phyloP scores from a whole-genome alignment of 35 echinoderm and acorn worm genomes.

The Apostichopus parvimensis region DNA sequence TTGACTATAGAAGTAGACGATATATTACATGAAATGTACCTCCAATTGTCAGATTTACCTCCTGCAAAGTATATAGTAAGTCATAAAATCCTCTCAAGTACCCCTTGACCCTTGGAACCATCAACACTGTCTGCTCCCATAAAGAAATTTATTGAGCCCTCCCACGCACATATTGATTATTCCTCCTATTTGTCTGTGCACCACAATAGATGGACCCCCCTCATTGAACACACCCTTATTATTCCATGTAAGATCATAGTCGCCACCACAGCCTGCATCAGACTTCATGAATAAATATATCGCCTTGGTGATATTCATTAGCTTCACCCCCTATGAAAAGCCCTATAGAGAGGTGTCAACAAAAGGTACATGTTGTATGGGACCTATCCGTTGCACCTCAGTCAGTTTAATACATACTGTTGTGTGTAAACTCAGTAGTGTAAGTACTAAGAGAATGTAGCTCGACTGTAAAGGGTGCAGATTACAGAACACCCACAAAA shows the following conservation, averaged over 20 bases:
- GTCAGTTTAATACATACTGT: no score
- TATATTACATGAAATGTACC: no score
- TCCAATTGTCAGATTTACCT: no score
- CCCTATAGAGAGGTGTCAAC: constrained; percentile 39
- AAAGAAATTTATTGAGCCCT: background rate
- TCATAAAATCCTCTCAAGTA: background rate
- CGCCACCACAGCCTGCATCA: background rate
- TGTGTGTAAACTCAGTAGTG: no score
- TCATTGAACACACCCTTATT: background rate
- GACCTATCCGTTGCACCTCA: background rate
- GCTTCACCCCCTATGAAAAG: constrained; percentile 37
- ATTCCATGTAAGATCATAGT: background rate
- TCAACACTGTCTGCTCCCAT: background rate
- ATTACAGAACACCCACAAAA: no score
- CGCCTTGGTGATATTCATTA: constrained; percentile 58
- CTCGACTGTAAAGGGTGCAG: background rate
- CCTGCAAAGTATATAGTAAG: no score
- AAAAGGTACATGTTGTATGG: constrained; percentile 38
- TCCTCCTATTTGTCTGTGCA: background rate
- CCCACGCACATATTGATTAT: background rate
- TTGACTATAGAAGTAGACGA: no score
- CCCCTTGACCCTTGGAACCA: background rate
- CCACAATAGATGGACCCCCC: background rate
- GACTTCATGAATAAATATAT: constrained; percentile 55
- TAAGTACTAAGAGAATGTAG: background rate